Percentiles rank a stretch among this genome's conserved stretches.
Conservation (phyloP, 64 coral and sea anemone species). For the Dendronephthya gigantea region DNA sequence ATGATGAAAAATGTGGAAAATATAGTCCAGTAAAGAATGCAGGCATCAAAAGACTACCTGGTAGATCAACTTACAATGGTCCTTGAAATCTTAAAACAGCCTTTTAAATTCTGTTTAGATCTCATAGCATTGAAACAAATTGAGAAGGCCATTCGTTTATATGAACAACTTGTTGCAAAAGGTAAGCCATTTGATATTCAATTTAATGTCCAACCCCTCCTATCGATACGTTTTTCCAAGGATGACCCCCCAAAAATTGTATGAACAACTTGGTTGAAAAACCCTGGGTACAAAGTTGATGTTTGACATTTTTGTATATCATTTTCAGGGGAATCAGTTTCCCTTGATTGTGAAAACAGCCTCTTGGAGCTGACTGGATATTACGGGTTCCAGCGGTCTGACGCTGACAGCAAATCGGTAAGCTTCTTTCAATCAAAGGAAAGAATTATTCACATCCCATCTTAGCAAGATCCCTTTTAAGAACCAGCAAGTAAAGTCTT, state of each 20-base stretch:
- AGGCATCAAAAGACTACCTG: no score
- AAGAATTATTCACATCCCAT: background rate
- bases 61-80: background rate
- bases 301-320: background rate
- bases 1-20: no score
- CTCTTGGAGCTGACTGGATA: conserved; percentile 1
- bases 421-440: background rate
- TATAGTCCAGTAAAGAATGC: no score
- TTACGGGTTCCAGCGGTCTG: background rate
- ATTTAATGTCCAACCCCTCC: background rate
- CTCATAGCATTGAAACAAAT: background rate
- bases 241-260: no score
- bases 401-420: background rate
- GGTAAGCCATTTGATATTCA: background rate
- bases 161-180: background rate
- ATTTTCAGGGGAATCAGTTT: background rate
- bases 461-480: no score
- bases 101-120: background rate
- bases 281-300: no score
- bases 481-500: no score
- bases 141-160: background rate
- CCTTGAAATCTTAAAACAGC: no score
- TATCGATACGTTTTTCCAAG: no score
- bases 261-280: no score
- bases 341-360: background rate